A percentile compares a stretch with the other conserved stretches of the same genome.
These are phyloP conservation scores for Boleophthalmus pectinirostris DNA, from an alignment of 2,113 vertebrate species.

Conservation along the genomic window DNA sequence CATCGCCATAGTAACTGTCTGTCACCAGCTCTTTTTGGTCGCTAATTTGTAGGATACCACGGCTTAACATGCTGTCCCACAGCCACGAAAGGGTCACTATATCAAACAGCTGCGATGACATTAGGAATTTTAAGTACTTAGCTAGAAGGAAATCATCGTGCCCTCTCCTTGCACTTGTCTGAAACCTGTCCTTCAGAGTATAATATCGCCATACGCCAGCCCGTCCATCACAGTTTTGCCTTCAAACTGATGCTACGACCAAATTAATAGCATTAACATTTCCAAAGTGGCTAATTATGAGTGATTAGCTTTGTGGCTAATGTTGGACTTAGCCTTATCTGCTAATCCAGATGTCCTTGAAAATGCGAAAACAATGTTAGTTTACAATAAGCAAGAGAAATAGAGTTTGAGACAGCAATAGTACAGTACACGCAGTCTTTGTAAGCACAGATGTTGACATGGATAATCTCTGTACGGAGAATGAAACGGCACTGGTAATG, in stretches of 20 bases:
- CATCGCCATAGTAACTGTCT: slow-evolving; percentile 42
- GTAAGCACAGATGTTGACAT: slow-evolving; percentile 34
- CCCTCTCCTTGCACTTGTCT: slow-evolving; percentile 20
- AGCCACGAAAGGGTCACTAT: slow-evolving; percentile 49
- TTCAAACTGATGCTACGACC: slow-evolving; percentile 22
- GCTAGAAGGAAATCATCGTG: not conserved
- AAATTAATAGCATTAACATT: slow-evolving; percentile 44
- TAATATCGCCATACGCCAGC: slow-evolving; percentile 26
- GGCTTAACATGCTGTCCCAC: slow-evolving; percentile 52
- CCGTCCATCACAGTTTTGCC: slow-evolving; percentile 27
- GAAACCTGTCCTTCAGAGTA: slow-evolving; percentile 30
- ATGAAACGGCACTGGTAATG: slow-evolving; percentile 24
- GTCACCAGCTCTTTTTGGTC: slow-evolving; percentile 61
- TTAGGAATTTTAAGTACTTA: slow-evolving; percentile 42
- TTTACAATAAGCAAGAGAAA: slow-evolving; percentile 28
- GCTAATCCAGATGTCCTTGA: slow-evolving; percentile 62
- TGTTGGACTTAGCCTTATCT: slow-evolving; percentile 43
- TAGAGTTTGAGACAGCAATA: slow-evolving; percentile 18
- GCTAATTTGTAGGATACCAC: slow-evolving; percentile 55
- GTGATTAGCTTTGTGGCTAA: slow-evolving; percentile 45
- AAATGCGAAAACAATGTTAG: slow-evolving; percentile 29
- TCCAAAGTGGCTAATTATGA: slow-evolving; percentile 50
- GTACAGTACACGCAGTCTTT: slow-evolving; percentile 30
- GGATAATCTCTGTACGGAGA: slow-evolving; percentile 28
- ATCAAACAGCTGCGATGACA: slow-evolving; percentile 50